These are phyloP conservation scores for Charina bottae DNA, from an alignment of 2,113 vertebrate genomes.

Conservation along the genomic window DNA sequence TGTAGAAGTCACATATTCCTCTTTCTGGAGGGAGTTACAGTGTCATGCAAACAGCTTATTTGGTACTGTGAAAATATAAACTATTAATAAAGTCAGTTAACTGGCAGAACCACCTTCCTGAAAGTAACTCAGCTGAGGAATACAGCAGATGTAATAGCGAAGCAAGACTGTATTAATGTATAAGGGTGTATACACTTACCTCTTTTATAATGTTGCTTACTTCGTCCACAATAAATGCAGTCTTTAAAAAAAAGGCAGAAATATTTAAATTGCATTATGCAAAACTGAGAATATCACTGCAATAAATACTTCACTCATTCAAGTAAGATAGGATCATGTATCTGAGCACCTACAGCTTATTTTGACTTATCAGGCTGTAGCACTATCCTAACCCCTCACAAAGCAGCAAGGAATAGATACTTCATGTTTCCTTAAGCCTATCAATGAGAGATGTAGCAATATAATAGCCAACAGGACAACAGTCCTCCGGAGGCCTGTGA, in stretches of 20 bases:
- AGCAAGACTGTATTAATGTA: not conserved
- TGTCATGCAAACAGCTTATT: not conserved
- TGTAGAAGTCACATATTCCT: not conserved
- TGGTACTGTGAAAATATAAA: not conserved
- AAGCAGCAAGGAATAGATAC: not conserved
- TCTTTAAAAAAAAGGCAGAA: slow-evolving; percentile 68
- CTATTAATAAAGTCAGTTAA: not conserved
- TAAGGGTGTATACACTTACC: slow-evolving; percentile 71
- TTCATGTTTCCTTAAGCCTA: not conserved
- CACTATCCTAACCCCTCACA: not conserved
- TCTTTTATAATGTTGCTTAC: slow-evolving; percentile 92
- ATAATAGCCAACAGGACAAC: not conserved
- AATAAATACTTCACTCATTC: not conserved
- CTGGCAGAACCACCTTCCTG: not conserved
- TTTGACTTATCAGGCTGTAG: not conserved
- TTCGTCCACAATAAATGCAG: slow-evolving; percentile 88
- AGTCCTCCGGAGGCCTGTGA: not conserved
- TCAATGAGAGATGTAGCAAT: not conserved
- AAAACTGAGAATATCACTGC: not conserved
- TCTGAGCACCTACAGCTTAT: not conserved
- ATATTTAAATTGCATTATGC: not conserved
- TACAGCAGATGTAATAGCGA: not conserved
- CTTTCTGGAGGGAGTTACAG: not conserved
- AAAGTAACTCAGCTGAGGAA: not conserved
- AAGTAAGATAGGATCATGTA: not conserved